Percentiles rank a stretch among this genome's conserved stretches.
Conservation (phyloP, 2,113 vertebrate species). For the Axis porcinus region DNA sequence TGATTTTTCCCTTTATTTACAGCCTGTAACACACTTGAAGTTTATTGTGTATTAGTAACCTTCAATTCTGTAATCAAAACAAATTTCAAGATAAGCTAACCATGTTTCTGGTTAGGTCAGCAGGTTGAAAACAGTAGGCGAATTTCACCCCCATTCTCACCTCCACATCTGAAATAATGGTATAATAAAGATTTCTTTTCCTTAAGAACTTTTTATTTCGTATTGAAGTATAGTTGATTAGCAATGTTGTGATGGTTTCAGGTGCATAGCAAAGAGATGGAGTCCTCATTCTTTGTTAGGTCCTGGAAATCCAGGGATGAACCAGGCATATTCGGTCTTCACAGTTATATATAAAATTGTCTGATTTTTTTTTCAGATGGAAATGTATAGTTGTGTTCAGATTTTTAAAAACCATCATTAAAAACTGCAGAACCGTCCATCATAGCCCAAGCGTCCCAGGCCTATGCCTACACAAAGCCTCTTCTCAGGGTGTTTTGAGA, state of each 20-base stretch:
- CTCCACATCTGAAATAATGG: background rate
- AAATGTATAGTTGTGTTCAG: background rate
- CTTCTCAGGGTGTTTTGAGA: background rate
- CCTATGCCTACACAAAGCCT: background rate
- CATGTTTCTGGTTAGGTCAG: background rate
- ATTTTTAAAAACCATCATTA: background rate
- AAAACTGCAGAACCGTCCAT: background rate
- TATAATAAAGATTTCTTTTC: background rate
- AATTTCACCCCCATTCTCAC: background rate
- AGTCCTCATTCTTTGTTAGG: background rate
- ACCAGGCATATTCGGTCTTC: background rate
- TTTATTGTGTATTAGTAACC: background rate
- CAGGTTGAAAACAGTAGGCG: background rate
- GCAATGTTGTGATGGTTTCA: background rate
- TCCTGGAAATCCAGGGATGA: background rate
- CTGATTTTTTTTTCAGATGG: background rate
- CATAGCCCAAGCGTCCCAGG: background rate
- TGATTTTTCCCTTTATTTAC: background rate
- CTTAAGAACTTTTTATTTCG: background rate
- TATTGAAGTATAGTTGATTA: background rate
- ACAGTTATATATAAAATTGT: background rate
- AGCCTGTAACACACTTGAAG: background rate
- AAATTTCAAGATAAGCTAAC: background rate
- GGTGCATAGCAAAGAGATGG: background rate
- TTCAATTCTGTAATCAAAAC: background rate